These are phyloP conservation scores for Oryctes rhinoceros DNA, from an alignment of 1,140 invertebrate species.

Conservation along the genomic window DNA sequence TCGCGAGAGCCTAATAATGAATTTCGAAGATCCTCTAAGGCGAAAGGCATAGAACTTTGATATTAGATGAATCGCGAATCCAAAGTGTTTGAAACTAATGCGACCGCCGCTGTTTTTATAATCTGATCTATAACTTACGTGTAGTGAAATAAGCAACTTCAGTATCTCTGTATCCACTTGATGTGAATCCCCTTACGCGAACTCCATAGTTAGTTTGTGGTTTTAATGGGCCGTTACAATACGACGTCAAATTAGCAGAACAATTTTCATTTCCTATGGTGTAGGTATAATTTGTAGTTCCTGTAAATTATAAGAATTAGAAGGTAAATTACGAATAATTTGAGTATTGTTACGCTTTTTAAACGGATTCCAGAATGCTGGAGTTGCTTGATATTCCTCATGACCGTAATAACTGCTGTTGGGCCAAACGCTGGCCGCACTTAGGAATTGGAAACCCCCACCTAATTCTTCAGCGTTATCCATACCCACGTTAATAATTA, in stretches of 20 bases:
- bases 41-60: too few species aligned
- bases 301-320: neutral
- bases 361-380: constrained; percentile 21
- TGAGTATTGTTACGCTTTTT: neutral
- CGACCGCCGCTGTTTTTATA: too few species aligned
- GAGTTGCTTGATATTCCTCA: constrained; percentile 24
- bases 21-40: too few species aligned
- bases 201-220: neutral
- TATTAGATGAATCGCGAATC: too few species aligned
- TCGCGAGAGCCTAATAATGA: too few species aligned
- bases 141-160: neutral
- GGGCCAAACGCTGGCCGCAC: neutral
- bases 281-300: neutral
- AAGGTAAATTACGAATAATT: neutral
- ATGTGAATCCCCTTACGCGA: constrained; percentile 25
- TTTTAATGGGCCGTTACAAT: constrained; percentile 23
- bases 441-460: neutral
- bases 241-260: neutral
- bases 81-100: too few species aligned
- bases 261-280: constrained; percentile 31
- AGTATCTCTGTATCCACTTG: constrained; percentile 29
- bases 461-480: neutral
- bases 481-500: constrained; percentile 14
- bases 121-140: constrained; percentile 10
- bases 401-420: neutral